Evolutionary conservation across 1,140 invertebrate genomes (phyloP).

Genomic region (Psix sp.): DNA sequence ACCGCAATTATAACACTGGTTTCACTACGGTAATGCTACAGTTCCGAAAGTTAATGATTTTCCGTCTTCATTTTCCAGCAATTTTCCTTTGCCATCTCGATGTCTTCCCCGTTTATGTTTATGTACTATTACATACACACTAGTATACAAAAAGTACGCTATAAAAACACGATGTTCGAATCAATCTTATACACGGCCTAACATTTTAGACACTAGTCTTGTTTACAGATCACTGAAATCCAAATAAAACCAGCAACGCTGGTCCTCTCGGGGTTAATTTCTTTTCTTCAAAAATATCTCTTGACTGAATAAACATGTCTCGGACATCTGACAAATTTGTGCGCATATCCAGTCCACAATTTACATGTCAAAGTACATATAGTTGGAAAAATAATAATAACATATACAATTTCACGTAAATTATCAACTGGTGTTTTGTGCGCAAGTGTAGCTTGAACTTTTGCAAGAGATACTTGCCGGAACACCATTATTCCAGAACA

Average conservation of each 20-base stretch:
- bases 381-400: too few species aligned
- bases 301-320: neutral
- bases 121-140: slow-evolving; percentile 52
- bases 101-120: slow-evolving; percentile 11
- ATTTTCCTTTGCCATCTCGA: neutral
- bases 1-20: slow-evolving; percentile 43
- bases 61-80: neutral
- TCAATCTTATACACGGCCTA: slow-evolving; percentile 48
- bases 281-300: neutral
- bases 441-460: too few species aligned
- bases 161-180: slow-evolving; percentile 60
- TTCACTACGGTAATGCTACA: slow-evolving; percentile 34
- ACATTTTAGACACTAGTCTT: slow-evolving; percentile 48
- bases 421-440: too few species aligned
- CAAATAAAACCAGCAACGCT: slow-evolving; percentile 35
- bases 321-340: too few species aligned
- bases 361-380: too few species aligned
- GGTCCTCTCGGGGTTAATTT: neutral
- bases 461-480: too few species aligned
- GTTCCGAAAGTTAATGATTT: slow-evolving; percentile 24
- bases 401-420: too few species aligned
- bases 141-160: slow-evolving; percentile 60
- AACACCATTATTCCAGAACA: too few species aligned
- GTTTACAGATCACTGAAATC: slow-evolving; percentile 43
- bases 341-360: too few species aligned